These are phyloP conservation scores for Chloebia gouldiae DNA, from an alignment of 2,113 vertebrate species.

Conservation along the genomic window DNA sequence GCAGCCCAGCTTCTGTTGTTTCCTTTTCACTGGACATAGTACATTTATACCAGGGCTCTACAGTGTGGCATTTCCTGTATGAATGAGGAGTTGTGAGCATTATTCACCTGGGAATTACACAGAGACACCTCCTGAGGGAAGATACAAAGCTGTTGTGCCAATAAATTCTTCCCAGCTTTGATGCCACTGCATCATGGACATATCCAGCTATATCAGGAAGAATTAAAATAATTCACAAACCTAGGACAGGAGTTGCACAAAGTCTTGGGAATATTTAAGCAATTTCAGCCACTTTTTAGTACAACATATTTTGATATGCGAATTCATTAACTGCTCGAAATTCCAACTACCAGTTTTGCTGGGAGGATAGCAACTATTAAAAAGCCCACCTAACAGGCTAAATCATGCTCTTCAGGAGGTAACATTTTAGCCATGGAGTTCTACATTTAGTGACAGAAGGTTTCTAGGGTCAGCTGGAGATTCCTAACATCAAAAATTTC, in stretches of 20 bases:
- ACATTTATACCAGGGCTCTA: rapidly evolving
- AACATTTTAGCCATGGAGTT: background rate
- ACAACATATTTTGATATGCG: background rate
- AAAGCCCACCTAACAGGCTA: background rate
- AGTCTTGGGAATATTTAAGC: background rate
- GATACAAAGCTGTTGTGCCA: rapidly evolving
- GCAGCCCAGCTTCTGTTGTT: background rate
- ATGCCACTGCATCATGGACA: background rate
- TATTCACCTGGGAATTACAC: background rate
- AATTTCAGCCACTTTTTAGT: background rate
- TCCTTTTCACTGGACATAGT: background rate
- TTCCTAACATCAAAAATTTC: background rate
- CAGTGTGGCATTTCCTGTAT: background rate
- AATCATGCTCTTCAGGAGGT: background rate
- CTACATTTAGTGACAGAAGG: background rate
- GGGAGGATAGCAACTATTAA: background rate
- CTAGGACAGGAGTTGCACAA: background rate
- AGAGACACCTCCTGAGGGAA: background rate
- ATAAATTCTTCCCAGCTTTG: background rate
- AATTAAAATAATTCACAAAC: background rate
- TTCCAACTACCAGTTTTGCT: background rate
- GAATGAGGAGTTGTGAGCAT: rapidly evolving
- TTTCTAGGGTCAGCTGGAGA: background rate
- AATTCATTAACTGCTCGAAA: background rate
- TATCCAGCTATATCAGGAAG: background rate